Percentiles rank a stretch among this genome's conserved stretches.
Evolutionary conservation across 2,888 invertebrate species (phyloP).

Genomic region (Lochmaea crataegi): DNA sequence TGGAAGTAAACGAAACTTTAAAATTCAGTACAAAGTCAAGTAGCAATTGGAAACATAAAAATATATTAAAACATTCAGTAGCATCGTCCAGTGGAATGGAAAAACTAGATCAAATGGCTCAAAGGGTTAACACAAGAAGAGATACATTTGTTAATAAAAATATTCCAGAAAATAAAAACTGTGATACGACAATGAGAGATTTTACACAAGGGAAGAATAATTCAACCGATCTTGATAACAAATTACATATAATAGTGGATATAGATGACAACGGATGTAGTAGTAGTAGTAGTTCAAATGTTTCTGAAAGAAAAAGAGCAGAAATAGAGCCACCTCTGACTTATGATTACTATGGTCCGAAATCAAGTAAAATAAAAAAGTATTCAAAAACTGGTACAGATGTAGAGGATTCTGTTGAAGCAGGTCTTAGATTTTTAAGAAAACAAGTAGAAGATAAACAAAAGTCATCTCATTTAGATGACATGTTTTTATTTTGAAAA

Average conservation of each 20-base stretch:
- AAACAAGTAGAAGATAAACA: slow-evolving; percentile 67
- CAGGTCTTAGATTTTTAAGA: slow-evolving; percentile 68
- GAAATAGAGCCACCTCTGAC: slow-evolving; percentile 77
- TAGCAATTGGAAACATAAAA: background rate
- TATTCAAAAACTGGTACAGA: slow-evolving; percentile 44
- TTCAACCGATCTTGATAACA: background rate
- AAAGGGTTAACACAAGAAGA: background rate
- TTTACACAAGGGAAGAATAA: background rate
- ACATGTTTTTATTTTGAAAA: slow-evolving; percentile 38
- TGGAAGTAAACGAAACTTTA: slow-evolving; percentile 42
- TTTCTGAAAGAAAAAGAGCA: slow-evolving; percentile 58
- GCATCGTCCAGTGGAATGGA: background rate
- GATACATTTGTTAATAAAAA: slow-evolving; percentile 28
- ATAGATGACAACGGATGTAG: background rate
- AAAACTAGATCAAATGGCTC: background rate
- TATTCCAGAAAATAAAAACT: background rate
- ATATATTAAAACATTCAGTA: background rate
- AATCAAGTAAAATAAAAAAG: slow-evolving; percentile 47
- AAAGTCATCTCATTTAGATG: slow-evolving; percentile 36
- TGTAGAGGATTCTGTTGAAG: slow-evolving; percentile 68
- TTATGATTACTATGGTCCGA: slow-evolving; percentile 73
- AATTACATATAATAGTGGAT: background rate
- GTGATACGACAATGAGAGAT: background rate
- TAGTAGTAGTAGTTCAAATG: slow-evolving; percentile 1
- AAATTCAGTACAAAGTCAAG: slow-evolving; percentile 57